Evolutionary conservation across 2,113 vertebrate species (phyloP), one percentile per base, ranked within the genome.

Genomic region (Peromyscus leucopus): DNA sequence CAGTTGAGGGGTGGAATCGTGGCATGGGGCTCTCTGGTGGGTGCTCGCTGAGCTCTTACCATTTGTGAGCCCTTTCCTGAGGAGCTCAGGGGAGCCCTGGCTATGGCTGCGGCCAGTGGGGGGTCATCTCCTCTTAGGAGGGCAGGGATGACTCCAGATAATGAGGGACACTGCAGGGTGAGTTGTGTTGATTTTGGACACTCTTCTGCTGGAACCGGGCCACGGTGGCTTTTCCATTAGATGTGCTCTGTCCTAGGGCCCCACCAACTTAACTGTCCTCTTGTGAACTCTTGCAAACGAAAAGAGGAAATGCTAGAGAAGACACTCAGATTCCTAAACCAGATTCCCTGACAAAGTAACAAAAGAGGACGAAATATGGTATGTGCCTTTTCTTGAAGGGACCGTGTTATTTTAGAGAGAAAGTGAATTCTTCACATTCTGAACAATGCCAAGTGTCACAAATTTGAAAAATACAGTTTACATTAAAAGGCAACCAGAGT

Each of bases 21-120:
- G 0, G 5, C 0, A 2, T 0, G 10, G 69, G 22, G 13, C 13
- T 3, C 36, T 82, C 95, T n/a, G 21, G 7, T 1, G 65, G 33
- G 51, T 0, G 0, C 12, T 13, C 72, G 83, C 55, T 36, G 7
- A 36, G 61, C 42, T 24, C 46, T 63, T 4, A 1, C n/a, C 4
- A 22, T 42, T 26, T 1, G 2, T 0, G n/a, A 63, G 12, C 59
- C 15, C 39, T 48, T 83, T 42, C 42, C 36, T 79, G 4, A 7
- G 63, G 88, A 65, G 78, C 76, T 28, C 7, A 0, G 69, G 59
- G 72, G 15, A 21, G 69, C 0, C 22, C 22, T 13, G 2, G 21
- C 83, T 28, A 26, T 0, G 71, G 80, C 55, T 80, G 8, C 0
- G 17, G 0, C 55, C 13, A 12, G n/a, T 31, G 83, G 91, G 80